Conservation (phyloP, 1,140 invertebrate genomes). For the Pachypsylla venusta region DNA sequence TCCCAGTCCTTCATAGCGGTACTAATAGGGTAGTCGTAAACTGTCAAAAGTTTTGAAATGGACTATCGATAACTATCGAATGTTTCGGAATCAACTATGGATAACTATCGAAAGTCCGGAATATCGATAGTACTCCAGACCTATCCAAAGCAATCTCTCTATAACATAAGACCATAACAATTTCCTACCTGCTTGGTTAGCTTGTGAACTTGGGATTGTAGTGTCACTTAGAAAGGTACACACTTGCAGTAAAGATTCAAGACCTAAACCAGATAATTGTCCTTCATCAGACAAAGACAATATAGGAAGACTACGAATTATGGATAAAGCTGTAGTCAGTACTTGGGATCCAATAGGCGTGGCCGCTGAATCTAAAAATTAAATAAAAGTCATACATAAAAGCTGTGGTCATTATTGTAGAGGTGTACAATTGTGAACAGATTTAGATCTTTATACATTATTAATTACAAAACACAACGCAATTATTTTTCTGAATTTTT, state of each 20-base stretch:
- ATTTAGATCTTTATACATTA: too few species aligned
- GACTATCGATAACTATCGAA: too few species aligned
- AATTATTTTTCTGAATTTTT: too few species aligned
- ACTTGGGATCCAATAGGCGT: slow-evolving; percentile 30
- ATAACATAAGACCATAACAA: not conserved
- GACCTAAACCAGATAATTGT: slow-evolving; percentile 39
- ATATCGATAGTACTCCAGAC: too few species aligned
- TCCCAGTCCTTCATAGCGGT: too few species aligned
- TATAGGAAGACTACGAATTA: slow-evolving; percentile 40
- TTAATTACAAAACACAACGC: too few species aligned
- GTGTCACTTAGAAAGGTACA: slow-evolving; percentile 39
- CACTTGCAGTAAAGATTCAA: slow-evolving; percentile 38
- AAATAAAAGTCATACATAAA: not conserved
- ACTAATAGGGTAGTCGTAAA: too few species aligned
- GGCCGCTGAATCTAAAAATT: slow-evolving; percentile 7
- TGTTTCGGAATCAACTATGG: too few species aligned
- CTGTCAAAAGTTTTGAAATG: too few species aligned
- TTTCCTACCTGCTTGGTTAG: slow-evolving; percentile 33
- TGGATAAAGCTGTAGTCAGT: slow-evolving; percentile 39
- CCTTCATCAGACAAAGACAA: slow-evolving; percentile 43
- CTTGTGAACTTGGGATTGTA: slow-evolving; percentile 34
- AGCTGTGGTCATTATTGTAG: not conserved
- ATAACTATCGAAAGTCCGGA: too few species aligned
- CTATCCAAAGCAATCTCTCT: too few species aligned
- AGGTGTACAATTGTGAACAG: not conserved